Percentiles rank a stretch among this genome's conserved stretches.
Conservation (phyloP, 2,888 invertebrate genomes). For the Schizaphis graminum region DNA sequence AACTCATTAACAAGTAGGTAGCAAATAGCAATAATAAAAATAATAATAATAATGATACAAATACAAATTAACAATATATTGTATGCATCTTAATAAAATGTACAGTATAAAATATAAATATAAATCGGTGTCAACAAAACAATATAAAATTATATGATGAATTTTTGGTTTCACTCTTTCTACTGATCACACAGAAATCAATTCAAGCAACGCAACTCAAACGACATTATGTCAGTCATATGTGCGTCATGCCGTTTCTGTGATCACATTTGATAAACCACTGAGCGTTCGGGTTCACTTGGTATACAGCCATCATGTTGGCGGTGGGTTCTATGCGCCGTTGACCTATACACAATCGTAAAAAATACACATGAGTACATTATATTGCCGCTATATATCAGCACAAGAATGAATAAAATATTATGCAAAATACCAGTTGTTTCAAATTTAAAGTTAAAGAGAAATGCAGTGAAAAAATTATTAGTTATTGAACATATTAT, state of each 20-base stretch:
- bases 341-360: conserved; percentile 68
- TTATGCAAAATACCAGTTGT: background rate
- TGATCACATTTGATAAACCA: conserved; percentile 71
- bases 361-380: background rate
- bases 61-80: conserved; percentile 48
- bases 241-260: conserved; percentile 68
- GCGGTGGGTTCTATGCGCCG: conserved; percentile 70
- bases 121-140: conserved; percentile 21
- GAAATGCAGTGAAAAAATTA: background rate
- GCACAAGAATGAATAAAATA: background rate
- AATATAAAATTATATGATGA: background rate
- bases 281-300: conserved; percentile 70
- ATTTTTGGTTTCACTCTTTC: conserved; percentile 46
- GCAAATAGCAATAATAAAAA: conserved; percentile 27
- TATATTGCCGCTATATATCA: background rate
- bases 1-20: conserved; percentile 38
- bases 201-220: background rate
- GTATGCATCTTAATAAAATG: background rate
- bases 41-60: conserved; percentile 31
- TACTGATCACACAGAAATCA: background rate
- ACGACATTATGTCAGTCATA: conserved; percentile 22
- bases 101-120: background rate
- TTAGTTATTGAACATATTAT: background rate
- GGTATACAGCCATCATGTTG: conserved; percentile 70
- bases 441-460: background rate